A percentile compares a stretch with the other conserved stretches of the same genome.
phyloP scores from a whole-genome alignment of 2,888 invertebrate species.

The Seladonia tumulorum region DNA sequence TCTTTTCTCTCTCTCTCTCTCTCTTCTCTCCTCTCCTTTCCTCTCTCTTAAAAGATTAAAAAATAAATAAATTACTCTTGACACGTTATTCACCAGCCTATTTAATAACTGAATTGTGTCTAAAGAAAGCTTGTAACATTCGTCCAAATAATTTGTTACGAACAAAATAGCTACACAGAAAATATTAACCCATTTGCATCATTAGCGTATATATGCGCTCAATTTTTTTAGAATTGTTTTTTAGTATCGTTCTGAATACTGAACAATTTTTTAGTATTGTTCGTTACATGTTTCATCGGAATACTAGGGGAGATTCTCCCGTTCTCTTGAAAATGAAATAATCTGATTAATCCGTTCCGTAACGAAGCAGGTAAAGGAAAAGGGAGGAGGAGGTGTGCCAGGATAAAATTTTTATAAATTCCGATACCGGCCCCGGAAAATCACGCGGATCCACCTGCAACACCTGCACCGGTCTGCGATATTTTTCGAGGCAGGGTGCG shows the following conservation, averaged over 20 bases:
- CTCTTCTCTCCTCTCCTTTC: too few relatives aligned
- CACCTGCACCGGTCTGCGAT: slow-evolving; percentile 41
- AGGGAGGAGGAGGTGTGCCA: too few relatives aligned
- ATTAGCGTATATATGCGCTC: too few relatives aligned
- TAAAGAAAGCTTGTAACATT: too few relatives aligned
- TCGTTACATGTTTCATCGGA: neutral
- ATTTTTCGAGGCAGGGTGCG: slow-evolving; percentile 55
- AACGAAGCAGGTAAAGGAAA: neutral
- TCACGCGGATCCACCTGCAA: slow-evolving; percentile 3
- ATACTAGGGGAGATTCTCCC: neutral
- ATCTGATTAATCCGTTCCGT: neutral
- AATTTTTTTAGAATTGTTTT: too few relatives aligned
- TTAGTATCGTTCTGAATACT: too few relatives aligned
- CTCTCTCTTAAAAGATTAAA: too few relatives aligned
- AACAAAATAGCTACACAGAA: too few relatives aligned
- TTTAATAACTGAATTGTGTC: neutral
- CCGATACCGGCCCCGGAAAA: slow-evolving; percentile 22
- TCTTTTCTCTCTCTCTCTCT: too few relatives aligned
- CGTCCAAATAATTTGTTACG: too few relatives aligned
- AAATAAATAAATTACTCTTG: neutral
- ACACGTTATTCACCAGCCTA: neutral
- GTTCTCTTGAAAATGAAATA: neutral
- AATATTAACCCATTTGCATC: too few relatives aligned
- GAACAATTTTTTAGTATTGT: too few relatives aligned
- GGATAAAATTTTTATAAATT: slow-evolving; percentile 18